These are phyloP conservation scores for Holcopasites calliopsidis DNA, from an alignment of 1,140 invertebrate genomes.

Conservation along the genomic window DNA sequence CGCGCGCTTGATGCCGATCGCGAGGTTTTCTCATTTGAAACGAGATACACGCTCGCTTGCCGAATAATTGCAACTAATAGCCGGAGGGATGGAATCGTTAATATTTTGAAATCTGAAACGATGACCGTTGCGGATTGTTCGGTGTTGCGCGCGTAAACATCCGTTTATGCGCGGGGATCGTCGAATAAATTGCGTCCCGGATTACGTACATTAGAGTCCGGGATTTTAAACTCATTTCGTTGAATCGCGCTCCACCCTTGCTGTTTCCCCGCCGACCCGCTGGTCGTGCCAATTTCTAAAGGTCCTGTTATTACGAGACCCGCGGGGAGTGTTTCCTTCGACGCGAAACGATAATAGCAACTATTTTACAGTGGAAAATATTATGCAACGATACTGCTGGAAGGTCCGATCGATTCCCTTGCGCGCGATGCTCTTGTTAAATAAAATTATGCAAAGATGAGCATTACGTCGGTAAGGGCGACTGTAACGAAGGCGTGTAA, in stretches of 20 bases:
- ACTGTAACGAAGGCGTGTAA: slow-evolving; percentile 37
- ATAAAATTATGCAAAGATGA: slow-evolving; percentile 44
- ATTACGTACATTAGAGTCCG: slow-evolving; percentile 48
- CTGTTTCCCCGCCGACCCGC: too few species aligned
- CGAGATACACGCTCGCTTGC: not conserved
- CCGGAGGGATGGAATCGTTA: slow-evolving; percentile 30
- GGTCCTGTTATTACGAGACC: not conserved
- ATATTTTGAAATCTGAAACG: slow-evolving; percentile 48
- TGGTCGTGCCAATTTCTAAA: not conserved
- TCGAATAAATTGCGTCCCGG: slow-evolving; percentile 43
- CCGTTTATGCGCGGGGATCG: slow-evolving; percentile 34
- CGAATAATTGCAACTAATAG: slow-evolving; percentile 44
- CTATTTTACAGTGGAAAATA: not conserved
- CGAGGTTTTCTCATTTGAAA: slow-evolving; percentile 31
- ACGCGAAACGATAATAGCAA: not conserved
- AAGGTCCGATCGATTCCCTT: not conserved
- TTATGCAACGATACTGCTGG: not conserved
- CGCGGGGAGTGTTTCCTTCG: not conserved
- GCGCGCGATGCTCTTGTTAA: slow-evolving; percentile 20
- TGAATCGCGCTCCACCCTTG: slow-evolving; percentile 19
- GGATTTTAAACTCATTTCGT: slow-evolving; percentile 48
- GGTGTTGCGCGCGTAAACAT: slow-evolving; percentile 33
- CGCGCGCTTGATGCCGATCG: not conserved
- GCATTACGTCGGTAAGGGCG: slow-evolving; percentile 6
- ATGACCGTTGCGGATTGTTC: slow-evolving; percentile 25